Evolutionary conservation across 2,888 invertebrate species (phyloP), one percentile per base, ranked within the genome.

Genomic region (Hermaeophaga mercurialis): DNA sequence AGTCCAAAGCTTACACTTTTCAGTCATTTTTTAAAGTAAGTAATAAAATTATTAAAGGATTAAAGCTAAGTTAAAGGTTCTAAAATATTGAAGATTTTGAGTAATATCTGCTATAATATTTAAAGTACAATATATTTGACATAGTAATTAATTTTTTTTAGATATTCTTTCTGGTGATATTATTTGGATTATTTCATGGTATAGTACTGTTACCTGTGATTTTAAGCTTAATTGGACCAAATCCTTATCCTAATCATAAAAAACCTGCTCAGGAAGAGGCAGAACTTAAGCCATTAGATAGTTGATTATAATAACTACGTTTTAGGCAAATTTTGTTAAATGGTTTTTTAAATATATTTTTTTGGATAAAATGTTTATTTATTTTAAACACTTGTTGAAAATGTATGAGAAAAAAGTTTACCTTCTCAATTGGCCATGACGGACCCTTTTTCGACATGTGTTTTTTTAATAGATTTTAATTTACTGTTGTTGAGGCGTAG

Each of bases 131-230:
- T n/a, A n/a, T n/a, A n/a, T n/a, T n/a, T n/a, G n/a, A n/a, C n/a
- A n/a, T n/a, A n/a, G n/a, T n/a, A n/a, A n/a, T n/a, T n/a, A n/a
- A n/a, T 63, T 38, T 56, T 58, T 67, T 85, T 66, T 80, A 87
- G 82, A 90, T 91, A 71, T 91, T 91, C 73, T 79, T 88, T 39
- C 76, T 90, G 54, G 90, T 91, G 1, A 88, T 91, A 52, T 36
- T 86, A 17, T 90, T 90, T 75, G 92, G 92, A 31, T 76, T 91
- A 11, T 91, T 87, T 73, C 88, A 89, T 74, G 92, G 91, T 9
- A 77, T 91, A 22, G 77, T 90, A 22, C 83, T 91, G 59, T 77
- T 92, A 61, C 91, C 91, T 3, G 89, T 90, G 11, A 78, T 90
- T 41, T 78, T 92, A 34, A 90, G 90, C 66, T 78, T 86, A 56